Evolutionary conservation across 2,797 vertebrate genomes (phyloP).

Genomic region (Garrulus glandarius): DNA sequence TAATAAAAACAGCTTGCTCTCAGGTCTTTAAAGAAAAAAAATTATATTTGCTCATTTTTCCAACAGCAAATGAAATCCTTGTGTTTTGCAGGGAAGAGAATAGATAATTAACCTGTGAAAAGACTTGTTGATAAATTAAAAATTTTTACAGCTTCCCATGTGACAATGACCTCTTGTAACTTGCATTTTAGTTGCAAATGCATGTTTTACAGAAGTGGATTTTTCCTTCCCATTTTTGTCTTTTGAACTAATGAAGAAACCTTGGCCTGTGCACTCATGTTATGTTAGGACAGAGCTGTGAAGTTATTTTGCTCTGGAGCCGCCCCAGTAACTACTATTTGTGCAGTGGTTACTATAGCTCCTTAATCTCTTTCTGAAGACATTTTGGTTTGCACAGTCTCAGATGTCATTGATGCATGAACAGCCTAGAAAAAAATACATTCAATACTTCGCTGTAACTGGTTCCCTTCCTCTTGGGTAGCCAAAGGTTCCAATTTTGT

Average conservation of each 20-base stretch:
- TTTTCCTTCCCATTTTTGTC: neutral
- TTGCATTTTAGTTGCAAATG: neutral
- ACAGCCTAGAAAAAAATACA: neutral
- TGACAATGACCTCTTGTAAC: neutral
- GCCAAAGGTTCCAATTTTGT: neutral
- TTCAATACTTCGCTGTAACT: neutral
- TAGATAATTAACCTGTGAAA: neutral
- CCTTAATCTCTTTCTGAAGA: slow-evolving; percentile 25
- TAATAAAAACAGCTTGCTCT: neutral
- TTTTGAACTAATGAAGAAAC: neutral
- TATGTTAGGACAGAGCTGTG: neutral
- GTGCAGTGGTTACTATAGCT: slow-evolving; percentile 5
- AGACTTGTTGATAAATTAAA: neutral
- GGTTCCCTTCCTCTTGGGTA: neutral
- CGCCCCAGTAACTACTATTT: neutral
- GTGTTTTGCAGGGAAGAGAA: neutral
- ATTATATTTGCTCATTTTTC: neutral
- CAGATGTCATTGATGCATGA: neutral
- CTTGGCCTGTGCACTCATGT: neutral
- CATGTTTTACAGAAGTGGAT: neutral
- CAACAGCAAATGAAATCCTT: neutral
- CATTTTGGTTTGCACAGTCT: neutral
- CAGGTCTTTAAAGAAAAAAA: neutral
- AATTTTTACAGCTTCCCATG: neutral
- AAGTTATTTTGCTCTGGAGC: slow-evolving; percentile 15